Base-by-base conservation (phyloP, 2,113 vertebrate species). In the Actenoides hombroni region DNA sequence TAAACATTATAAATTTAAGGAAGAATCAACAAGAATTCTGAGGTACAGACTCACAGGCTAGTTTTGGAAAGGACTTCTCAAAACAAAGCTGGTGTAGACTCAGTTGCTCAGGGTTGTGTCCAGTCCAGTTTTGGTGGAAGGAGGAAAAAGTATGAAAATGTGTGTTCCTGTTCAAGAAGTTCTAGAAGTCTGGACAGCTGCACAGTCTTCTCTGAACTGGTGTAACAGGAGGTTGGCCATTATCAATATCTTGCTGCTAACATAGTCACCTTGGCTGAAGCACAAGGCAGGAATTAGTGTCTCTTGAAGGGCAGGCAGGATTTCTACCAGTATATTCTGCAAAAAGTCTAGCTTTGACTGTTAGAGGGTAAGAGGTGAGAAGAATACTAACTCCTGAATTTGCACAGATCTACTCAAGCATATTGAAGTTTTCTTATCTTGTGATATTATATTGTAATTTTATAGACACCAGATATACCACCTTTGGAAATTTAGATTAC, bases 71-170 rank as follows among this genome's bases (percentile, higher is more conserved):
- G 25, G 29, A 18, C 33, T 68, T 63, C 17, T 71, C 28, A 56
- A 26, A 46, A 28, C 7, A 64, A 6, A 65, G 26, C 14, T 31
- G 29, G 9, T 7, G 11, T 29, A 42, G 31, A 13, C 46, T 25
- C 19, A 4, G 5, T 48, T 82, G 25, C 39, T 77, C 0, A 0
- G 42, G n/a, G 33, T 60, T 11, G 1, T 6, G 3, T 31, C 25
- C 39, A 35, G 44, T 54, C 23, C 56, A 39, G 29, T 54, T 71
- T 16, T 59, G 33, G 69, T 46, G 17, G 4, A 24, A 40, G 29
- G 24, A 40, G 12, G 10, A 35, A 71, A 24, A 65, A 65, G 10
- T 42, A 57, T 23, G 31, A 73, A 85, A 73, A 61, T 11, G 11
- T 35, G 29, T 64, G 25, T 68, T 33, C 3, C 16, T 23, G 13